These are phyloP conservation scores for Trichonephila clavata DNA, from an alignment of 1,140 invertebrate genomes.

Conservation along the genomic window DNA sequence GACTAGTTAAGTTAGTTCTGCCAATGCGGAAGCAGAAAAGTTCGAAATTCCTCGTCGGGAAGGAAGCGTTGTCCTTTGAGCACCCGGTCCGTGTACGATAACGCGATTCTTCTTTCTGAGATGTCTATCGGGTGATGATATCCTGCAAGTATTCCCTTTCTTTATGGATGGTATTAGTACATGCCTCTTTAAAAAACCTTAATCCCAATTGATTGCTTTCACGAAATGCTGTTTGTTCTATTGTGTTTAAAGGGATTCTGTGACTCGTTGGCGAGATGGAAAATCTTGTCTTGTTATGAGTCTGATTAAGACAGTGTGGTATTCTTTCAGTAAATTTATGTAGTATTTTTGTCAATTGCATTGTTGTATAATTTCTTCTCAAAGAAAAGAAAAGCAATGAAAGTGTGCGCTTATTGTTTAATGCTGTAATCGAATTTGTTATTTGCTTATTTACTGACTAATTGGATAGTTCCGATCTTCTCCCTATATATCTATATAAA, in stretches of 20 bases:
- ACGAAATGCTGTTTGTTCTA: background rate
- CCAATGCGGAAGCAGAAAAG: slow-evolving; percentile 9
- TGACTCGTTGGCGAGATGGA: background rate
- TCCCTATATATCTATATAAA: no score
- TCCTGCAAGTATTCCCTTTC: background rate
- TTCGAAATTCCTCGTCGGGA: background rate
- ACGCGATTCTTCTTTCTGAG: background rate
- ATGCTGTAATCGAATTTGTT: no score
- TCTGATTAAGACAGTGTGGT: background rate
- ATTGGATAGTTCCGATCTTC: no score
- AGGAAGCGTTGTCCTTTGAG: background rate
- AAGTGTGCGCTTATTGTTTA: no score
- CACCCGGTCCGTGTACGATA: background rate
- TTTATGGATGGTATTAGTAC: background rate
- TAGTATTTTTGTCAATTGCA: background rate
- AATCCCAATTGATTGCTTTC: background rate
- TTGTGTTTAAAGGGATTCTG: background rate
- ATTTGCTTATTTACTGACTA: no score
- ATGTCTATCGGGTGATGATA: background rate
- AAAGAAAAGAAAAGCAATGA: no score
- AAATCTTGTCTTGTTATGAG: background rate
- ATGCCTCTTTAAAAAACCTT: background rate
- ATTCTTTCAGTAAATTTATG: background rate
- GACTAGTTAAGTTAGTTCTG: background rate
- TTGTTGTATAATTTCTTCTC: no score